phyloP scores from a whole-genome alignment of 2,797 vertebrate genomes.

The Muscicapa comitata region DNA sequence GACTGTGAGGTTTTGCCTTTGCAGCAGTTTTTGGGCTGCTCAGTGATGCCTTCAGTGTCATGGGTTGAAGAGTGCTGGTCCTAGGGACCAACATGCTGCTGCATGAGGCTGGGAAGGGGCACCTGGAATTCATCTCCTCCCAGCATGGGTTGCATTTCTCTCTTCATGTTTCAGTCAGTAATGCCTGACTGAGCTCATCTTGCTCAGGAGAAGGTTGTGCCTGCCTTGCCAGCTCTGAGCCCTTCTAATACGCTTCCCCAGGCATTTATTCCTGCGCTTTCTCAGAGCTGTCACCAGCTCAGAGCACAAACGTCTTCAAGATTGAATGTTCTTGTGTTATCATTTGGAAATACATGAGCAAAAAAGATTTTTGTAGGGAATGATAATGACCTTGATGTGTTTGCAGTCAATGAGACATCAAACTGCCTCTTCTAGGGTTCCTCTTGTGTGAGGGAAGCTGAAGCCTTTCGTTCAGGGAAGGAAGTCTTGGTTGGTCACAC shows the following conservation, averaged over 20 bases:
- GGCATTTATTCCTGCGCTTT: neutral
- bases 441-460: neutral
- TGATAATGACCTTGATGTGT: neutral
- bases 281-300: neutral
- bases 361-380: neutral
- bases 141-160: neutral
- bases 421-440: neutral
- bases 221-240: neutral
- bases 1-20: neutral
- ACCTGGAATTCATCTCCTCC: neutral
- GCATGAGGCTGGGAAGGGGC: neutral
- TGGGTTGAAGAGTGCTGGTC: neutral
- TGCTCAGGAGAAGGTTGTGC: neutral
- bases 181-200: neutral
- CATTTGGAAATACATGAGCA: neutral
- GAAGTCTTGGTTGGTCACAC: neutral
- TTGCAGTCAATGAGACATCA: neutral
- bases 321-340: neutral
- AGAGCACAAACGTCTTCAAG: neutral
- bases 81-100: neutral
- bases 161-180: neutral
- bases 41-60: neutral
- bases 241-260: neutral
- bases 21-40: neutral
- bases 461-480: neutral